Conservation (phyloP, 2,113 vertebrate genomes). For the Felis chaus region DNA sequence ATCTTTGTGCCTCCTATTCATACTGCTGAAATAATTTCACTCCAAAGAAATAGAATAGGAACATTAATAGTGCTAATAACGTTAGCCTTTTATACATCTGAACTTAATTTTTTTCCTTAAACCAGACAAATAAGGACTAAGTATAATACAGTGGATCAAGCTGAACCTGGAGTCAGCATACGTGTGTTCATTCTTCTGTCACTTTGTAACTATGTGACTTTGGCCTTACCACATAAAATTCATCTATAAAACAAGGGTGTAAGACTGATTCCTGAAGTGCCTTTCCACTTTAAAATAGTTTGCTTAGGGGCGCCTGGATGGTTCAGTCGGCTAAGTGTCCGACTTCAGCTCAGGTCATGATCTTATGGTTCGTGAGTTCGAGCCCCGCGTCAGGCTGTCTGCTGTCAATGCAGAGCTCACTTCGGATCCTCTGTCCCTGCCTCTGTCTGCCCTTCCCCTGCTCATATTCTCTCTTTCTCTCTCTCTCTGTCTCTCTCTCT, state of each 20-base stretch:
- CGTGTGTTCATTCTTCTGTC: neutral
- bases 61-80: neutral
- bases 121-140: neutral
- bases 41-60: slow-evolving; percentile 14
- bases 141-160: neutral
- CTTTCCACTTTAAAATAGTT: slow-evolving; percentile 50
- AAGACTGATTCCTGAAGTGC: slow-evolving; percentile 50
- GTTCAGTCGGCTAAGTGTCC: no score
- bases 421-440: no score
- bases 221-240: neutral
- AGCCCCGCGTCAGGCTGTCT: no score
- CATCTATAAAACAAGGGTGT: neutral
- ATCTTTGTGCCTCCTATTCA: neutral
- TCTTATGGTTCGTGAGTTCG: no score
- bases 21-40: slow-evolving; percentile 3
- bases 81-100: neutral
- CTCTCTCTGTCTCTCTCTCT: no score
- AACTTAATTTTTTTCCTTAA: neutral
- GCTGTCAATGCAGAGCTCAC: no score
- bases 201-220: neutral
- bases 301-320: neutral
- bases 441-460: no score
- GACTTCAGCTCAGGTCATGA: no score
- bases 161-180: neutral
- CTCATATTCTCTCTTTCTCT: no score